Percentiles rank a stretch among this genome's conserved stretches.
Conservation (phyloP, 2,888 invertebrate genomes). For the Blastobasis lacticolella region DNA sequence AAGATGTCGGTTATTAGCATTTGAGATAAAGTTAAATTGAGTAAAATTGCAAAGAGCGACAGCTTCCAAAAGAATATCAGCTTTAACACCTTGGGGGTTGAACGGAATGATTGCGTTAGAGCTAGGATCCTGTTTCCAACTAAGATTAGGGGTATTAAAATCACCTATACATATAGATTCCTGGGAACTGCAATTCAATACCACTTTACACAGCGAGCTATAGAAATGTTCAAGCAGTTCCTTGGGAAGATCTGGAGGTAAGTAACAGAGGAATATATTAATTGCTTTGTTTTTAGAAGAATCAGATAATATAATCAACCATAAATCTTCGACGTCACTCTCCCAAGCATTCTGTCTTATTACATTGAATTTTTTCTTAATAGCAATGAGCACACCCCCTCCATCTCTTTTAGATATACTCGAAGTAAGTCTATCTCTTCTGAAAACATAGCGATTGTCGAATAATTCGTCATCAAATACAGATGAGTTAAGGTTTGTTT, state of each 20-base stretch:
- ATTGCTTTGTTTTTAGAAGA: background rate
- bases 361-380: slow-evolving; percentile 9
- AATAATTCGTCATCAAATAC: slow-evolving; percentile 4
- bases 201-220: background rate
- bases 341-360: slow-evolving; percentile 11
- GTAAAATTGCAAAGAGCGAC: too few relatives aligned
- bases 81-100: too few relatives aligned
- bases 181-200: background rate
- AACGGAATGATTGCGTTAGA: too few relatives aligned
- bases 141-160: background rate
- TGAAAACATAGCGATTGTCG: slow-evolving; percentile 1
- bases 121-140: background rate
- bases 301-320: slow-evolving; percentile 8
- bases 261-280: slow-evolving; percentile 12
- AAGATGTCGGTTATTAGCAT: too few relatives aligned
- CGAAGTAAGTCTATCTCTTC: slow-evolving; percentile 1
- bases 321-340: slow-evolving; percentile 12
- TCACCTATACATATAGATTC: background rate
- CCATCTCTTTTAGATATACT: slow-evolving; percentile 1
- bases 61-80: too few relatives aligned
- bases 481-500: slow-evolving; percentile 4
- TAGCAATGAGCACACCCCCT: slow-evolving; percentile 12
- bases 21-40: too few relatives aligned
- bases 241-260: slow-evolving; percentile 6
- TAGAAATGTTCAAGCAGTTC: background rate